Evolutionary conservation across 1,140 invertebrate genomes (phyloP).

Genomic region (Halictus rubicundus): DNA sequence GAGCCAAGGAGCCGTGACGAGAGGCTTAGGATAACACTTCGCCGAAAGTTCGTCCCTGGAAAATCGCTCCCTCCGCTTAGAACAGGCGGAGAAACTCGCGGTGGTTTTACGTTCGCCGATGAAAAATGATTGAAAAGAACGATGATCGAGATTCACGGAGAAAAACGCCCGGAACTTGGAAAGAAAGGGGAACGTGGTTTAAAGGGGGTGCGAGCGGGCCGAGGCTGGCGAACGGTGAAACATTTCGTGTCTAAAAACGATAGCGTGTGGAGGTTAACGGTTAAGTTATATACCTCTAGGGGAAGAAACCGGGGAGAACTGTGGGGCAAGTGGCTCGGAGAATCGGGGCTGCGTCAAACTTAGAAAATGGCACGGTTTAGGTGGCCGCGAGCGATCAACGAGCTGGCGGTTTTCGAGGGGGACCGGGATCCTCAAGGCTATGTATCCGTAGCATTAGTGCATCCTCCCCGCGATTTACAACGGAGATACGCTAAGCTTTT

Average conservation of each 20-base stretch:
- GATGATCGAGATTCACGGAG: neutral
- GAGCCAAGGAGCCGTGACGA: neutral
- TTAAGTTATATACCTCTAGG: constrained; percentile 27
- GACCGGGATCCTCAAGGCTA: too few relatives aligned
- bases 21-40: neutral
- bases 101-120: too few relatives aligned
- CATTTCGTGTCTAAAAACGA: constrained; percentile 36
- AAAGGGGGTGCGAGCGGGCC: neutral
- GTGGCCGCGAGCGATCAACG: neutral
- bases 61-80: neutral
- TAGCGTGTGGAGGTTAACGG: constrained; percentile 39
- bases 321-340: constrained; percentile 2
- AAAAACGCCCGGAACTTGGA: neutral
- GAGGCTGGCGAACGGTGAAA: neutral
- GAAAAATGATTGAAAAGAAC: neutral
- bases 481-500: too few relatives aligned
- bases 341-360: constrained; percentile 39
- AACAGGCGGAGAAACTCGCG: too few relatives aligned
- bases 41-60: neutral
- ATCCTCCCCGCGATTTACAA: too few relatives aligned
- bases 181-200: neutral
- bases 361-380: constrained; percentile 11
- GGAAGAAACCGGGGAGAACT: constrained; percentile 25
- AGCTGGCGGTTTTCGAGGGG: neutral
- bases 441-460: too few relatives aligned